phyloP scores from a whole-genome alignment of 2,113 vertebrate genomes.

The Fregetta grallaria region DNA sequence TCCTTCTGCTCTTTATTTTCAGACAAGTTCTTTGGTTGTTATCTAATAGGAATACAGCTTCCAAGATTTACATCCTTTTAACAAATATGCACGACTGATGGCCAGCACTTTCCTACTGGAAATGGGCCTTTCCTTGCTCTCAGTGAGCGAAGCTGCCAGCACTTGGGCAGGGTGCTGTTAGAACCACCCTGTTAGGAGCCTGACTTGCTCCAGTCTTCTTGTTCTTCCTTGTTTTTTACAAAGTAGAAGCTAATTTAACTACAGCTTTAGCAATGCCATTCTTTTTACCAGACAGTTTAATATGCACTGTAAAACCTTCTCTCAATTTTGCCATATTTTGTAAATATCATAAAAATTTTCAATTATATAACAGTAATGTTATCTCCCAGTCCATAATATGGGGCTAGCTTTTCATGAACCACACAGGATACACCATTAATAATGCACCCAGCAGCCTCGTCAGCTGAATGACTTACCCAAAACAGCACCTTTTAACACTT shows the following conservation, averaged over 20 bases:
- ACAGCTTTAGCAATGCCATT: not conserved
- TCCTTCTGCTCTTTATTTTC: not conserved
- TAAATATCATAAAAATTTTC: not conserved
- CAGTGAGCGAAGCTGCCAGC: not conserved
- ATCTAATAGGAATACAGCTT: not conserved
- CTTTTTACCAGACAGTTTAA: not conserved
- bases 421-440: not conserved
- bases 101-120: not conserved
- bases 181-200: not conserved
- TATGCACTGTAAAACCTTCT: not conserved
- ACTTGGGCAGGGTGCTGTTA: not conserved
- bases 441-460: not conserved
- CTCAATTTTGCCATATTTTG: not conserved
- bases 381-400: not conserved
- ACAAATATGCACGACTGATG: not conserved
- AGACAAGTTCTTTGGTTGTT: not conserved
- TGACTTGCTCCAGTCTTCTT: not conserved
- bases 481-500: not conserved
- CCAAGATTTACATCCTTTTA: not conserved
- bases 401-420: not conserved
- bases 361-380: not conserved
- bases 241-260: not conserved
- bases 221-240: not conserved
- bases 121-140: not conserved
- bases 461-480: not conserved